Base-by-base conservation (phyloP, 2,888 invertebrate species). In the Baccha elongata region DNA sequence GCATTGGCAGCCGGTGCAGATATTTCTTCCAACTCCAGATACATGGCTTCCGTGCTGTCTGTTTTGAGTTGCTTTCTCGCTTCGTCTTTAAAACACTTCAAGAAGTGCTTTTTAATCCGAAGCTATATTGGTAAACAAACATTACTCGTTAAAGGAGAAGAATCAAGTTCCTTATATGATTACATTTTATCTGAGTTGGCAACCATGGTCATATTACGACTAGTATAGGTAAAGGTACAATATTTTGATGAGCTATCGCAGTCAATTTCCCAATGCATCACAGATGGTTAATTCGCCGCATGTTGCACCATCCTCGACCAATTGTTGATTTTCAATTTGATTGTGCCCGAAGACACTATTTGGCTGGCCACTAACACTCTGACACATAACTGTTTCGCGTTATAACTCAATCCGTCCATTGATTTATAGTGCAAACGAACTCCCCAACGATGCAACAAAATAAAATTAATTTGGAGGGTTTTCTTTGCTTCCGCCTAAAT, bases 281-380 rank as follows among this genome's bases (percentile, higher is more conserved):
- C 83, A 83, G 76, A 78, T 83, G n/a, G n/a, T 68, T 73, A 52
- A 55, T 72, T 37, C 26, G 55, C 68, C 64, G 83, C 83, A 76
- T 72, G 42, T 46, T 58, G 64, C 60, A 60, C 48, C 48, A 48
- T 42, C 17, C 21, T 52, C n/a, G n/a, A n/a, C n/a, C 78, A 78
- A 58, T 78, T 83, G 83, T 83, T 83, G 83, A 83, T 83, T 83
- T 83, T 83, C 83, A 83, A 83, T 83, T 78, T 83, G 83, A 83
- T 73, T 73, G 7, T 32, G 78, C 83, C 78, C 21, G 35, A 11
- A 83, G 72, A 48, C n/a, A n/a, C n/a, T n/a, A n/a, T n/a, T n/a
- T n/a, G n/a, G n/a, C 40, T n/a, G n/a, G 8, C 29, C 29, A 32
- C 29, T n/a, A n/a, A n/a, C n/a, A n/a, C 52, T 37, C 42, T n/a